These are phyloP conservation scores for Steinernema hermaphroditum DNA, from an alignment of 2,888 invertebrate species.

Conservation along the genomic window DNA sequence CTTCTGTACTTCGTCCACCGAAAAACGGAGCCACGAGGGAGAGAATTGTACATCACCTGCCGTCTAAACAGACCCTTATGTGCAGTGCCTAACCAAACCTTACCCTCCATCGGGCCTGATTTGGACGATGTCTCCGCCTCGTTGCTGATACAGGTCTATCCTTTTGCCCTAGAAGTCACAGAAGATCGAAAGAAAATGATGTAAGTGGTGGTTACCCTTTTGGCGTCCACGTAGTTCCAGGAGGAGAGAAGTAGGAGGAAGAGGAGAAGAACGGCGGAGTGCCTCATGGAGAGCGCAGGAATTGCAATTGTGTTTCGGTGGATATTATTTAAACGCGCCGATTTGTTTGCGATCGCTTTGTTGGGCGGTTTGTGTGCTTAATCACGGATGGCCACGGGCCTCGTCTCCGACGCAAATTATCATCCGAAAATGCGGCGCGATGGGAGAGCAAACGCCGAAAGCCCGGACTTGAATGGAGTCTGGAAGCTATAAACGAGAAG, in stretches of 20 bases:
- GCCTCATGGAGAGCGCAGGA: neutral
- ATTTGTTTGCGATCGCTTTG: conserved; percentile 24
- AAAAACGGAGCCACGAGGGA: conserved; percentile 45
- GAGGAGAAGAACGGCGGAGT: neutral
- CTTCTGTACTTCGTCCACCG: conserved; percentile 50
- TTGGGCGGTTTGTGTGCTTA: conserved; percentile 21
- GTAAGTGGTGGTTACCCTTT: neutral
- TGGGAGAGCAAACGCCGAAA: too few species aligned
- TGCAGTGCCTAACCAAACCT: neutral
- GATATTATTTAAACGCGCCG: conserved; percentile 26
- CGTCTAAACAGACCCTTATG: neutral
- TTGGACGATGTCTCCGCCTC: conserved; percentile 54
- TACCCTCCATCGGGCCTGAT: conserved; percentile 37
- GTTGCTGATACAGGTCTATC: conserved; percentile 52
- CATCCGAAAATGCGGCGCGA: too few species aligned
- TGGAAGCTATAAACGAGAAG: too few species aligned
- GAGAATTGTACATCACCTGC: conserved; percentile 41
- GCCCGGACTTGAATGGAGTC: too few species aligned
- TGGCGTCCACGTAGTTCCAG: neutral
- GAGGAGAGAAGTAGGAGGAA: neutral
- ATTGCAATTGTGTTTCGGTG: conserved; percentile 26
- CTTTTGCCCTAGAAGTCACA: conserved; percentile 43
- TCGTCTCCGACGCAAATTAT: too few species aligned
- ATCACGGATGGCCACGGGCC: neutral
- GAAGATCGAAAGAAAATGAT: neutral